Evolutionary conservation across 2,797 vertebrate genomes (phyloP), one percentile per base, ranked within the genome.

Genomic region (Agapornis canus): DNA sequence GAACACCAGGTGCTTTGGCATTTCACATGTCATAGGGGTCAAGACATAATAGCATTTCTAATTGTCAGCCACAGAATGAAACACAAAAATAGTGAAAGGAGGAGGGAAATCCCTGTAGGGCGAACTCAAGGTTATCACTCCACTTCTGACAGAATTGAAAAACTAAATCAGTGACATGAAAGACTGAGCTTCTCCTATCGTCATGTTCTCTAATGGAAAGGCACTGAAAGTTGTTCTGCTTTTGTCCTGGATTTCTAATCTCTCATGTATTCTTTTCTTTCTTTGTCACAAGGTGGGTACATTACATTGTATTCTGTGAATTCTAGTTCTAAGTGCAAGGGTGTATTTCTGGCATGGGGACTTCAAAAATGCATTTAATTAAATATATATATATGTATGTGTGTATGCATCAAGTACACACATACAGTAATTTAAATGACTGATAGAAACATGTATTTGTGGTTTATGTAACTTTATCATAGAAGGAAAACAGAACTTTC

Each of bases 41-140:
- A 87, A 79, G 93, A 85, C 90, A 80, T 85, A 96, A 96, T 75
- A 48, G 70, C 75, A 64, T 91, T 92, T 93, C 93, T 96, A 97
- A 96, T 97, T 91, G 86, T 92, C 97, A 92, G 70, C 82, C 96
- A 72, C 81, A 78, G 92, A 82, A 83, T 11, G 3, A 82, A 86
- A 17, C 52, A 42, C 20, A 45, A 13, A 92, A 84, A 59, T 8
- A 39, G 66, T 12, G 83, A 90, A 39, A 27, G 10, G 75, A 71
- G 66, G 80, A 92, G 60, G 79, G 80, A 94, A 94, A 79, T 90
- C 89, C 80, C 78, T 63, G 32, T 17, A 63, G 88, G 65, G 68
- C 57, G 56, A 90, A 60, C 60, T 94, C 83, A 70, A 93, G 97
- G 95, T 91, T 89, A 35, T 87, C 80, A 29, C 39, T 66, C 40